These are phyloP conservation scores for Biston betularia DNA, from an alignment of 2,888 invertebrate species.

Conservation along the genomic window DNA sequence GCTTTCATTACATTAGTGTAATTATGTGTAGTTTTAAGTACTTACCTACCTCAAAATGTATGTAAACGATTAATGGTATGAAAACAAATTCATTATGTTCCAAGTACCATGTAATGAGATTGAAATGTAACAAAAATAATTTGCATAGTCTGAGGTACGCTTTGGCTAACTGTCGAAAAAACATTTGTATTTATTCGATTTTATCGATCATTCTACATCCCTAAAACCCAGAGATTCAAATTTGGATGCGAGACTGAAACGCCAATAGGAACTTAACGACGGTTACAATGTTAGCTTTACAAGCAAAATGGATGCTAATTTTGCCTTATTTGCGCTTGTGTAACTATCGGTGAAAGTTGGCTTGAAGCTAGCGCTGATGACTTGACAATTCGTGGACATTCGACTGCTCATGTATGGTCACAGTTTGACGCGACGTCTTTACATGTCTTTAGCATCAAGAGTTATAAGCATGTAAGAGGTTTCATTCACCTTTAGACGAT, in stretches of 20 bases:
- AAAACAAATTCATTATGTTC: no score
- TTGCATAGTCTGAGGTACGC: no score
- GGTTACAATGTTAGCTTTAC: constrained; percentile 58
- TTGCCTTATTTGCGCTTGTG: constrained; percentile 54
- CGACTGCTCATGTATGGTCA: constrained; percentile 9
- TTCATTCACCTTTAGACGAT: constrained; percentile 8
- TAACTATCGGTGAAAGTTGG: constrained; percentile 47
- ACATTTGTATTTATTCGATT: no score
- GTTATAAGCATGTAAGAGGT: constrained; percentile 5
- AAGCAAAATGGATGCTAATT: constrained; percentile 68
- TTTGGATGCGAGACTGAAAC: constrained; percentile 64
- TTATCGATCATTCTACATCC: neutral
- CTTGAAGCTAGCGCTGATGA: constrained; percentile 44
- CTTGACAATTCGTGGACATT: constrained; percentile 39
- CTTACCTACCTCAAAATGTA: no score
- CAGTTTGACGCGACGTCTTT: constrained; percentile 8
- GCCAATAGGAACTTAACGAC: constrained; percentile 75
- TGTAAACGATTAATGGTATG: no score
- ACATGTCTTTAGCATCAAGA: constrained; percentile 1
- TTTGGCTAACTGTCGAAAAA: no score
- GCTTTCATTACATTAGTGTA: no score
- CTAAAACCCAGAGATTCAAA: constrained; percentile 49
- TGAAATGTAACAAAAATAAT: no score
- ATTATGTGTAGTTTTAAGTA: no score
- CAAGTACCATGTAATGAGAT: no score